Evolutionary conservation across 2,113 vertebrate species (phyloP).

Genomic region (Mandrillus leucophaeus): DNA sequence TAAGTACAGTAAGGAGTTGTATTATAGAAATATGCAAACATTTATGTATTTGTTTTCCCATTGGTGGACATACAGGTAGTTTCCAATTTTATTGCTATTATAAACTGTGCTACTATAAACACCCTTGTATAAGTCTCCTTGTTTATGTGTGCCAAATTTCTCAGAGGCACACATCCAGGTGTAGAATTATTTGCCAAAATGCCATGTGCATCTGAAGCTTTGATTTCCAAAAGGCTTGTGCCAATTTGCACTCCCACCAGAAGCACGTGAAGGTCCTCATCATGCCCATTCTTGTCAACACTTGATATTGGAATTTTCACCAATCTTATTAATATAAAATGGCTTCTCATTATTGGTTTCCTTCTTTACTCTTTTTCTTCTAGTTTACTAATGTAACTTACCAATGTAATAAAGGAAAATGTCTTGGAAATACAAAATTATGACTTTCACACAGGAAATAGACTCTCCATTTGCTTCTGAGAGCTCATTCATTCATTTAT

Average conservation of each 20-base stretch:
- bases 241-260: neutral
- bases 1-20: neutral
- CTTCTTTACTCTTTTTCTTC: neutral
- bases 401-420: neutral
- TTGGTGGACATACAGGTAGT: neutral
- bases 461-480: neutral
- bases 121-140: neutral
- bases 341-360: neutral
- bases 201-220: neutral
- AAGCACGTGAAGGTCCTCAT: neutral
- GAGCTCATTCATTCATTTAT: neutral
- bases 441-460: neutral
- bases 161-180: neutral
- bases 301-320: neutral
- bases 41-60: neutral
- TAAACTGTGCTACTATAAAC: neutral
- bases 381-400: neutral
- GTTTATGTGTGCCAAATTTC: neutral
- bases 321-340: neutral
- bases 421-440: neutral
- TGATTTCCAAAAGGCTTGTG: neutral
- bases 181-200: neutral
- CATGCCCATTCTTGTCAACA: neutral
- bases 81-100: neutral
- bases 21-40: neutral